Evolutionary conservation across 2,888 invertebrate genomes (phyloP), one percentile per base, ranked within the genome.

Genomic region (Eremobia ochroleuca): DNA sequence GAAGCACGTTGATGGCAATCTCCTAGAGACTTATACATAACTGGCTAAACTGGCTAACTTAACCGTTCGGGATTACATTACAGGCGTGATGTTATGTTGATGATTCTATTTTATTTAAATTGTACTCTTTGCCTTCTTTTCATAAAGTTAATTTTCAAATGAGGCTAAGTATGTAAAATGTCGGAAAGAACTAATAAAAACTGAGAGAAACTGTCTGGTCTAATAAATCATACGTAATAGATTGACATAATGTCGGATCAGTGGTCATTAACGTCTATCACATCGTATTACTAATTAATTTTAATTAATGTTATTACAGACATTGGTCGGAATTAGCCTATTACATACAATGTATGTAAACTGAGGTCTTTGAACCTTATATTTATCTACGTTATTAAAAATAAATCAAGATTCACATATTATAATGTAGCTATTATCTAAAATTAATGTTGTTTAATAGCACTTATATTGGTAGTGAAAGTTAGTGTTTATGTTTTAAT

Each of bases 281-380:
- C 34, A 34, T 52, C 59, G 59, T 61, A 68, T 61, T 59, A 28
- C 5, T 31, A 52, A 76, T 77, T 34, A 18, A 11, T 76, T 76
- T 61, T 40, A 52, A 76, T 77, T 34, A 18, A 11, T 76, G 69
- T 61, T 40, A 70, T 43, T 62, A 43, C 52, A 52, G 52, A 69
- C 77, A 52, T 49, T 66, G 37, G 59, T 46, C 15, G n/a, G 31
- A 69, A 77, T 68, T 68, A 68, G 49, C 59, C 21, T 66, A 28
- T 75, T 40, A 68, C 31, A n/a, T 34, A 67, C 46, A 65, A 46
- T 31, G 15, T 40, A 67, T 21, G 46, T 28, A 15, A 37, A 31
- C n/a, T 13, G 43, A 40, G 59, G 76, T 76, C 18, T 68, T 68
- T 61, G 69, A 77, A 77, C 77, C 76, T 40, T 46, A 25, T 64